Base-by-base conservation (phyloP, 2,797 vertebrate genomes). In the Microctenopoma stevenorrisi region DNA sequence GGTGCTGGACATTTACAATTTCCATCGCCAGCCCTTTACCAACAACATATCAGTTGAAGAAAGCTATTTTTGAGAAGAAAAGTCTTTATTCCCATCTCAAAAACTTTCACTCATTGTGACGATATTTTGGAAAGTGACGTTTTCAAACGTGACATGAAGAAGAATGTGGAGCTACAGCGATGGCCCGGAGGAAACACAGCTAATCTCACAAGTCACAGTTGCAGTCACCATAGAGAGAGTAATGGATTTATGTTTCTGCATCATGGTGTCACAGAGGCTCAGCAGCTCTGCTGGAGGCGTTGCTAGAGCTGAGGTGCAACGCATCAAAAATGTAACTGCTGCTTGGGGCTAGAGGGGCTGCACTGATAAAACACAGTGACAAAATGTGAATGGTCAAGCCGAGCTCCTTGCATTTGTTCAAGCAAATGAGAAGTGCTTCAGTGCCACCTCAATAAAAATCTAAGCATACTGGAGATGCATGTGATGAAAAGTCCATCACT, bases 291-390 rank as follows among this genome's bases (percentile, higher is more conserved):
- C 73, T 70, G 61, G 38, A 72, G 69, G 87, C 58, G 11, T 15
- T 2, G 56, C 42, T 30, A 25, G 38, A 50, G 68, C 33, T 25
- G 50, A 43, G 51, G 52, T 33, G 67, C 42, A 72, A 16, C 52
- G 76, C 71, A 65, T 81, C 50, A 80, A 52, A 81, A 69, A 86
- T 75, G 71, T 18, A 73, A 40, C 42, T n/a, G 64, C 53, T 16
- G 79, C 80, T 83, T 0, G n/a, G 25, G 74, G 73, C 74, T 22
- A 65, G 22, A 3, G 40, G 28, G 44, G 74, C 49, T 30, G 50
- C 67, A 55, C 38, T 22, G 22, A 25, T 26, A 40, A 9, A 18
- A 64, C 40, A 54, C 10, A 13, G n/a, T 43, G 53, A 7, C 68
- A 14, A 26, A 54, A 14, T 22, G 42, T 16, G 43, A 64, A 4